Evolutionary conservation across 2,113 vertebrate species (phyloP), one percentile per base, ranked within the genome.

Genomic region (Brachypodius melanocephalos): DNA sequence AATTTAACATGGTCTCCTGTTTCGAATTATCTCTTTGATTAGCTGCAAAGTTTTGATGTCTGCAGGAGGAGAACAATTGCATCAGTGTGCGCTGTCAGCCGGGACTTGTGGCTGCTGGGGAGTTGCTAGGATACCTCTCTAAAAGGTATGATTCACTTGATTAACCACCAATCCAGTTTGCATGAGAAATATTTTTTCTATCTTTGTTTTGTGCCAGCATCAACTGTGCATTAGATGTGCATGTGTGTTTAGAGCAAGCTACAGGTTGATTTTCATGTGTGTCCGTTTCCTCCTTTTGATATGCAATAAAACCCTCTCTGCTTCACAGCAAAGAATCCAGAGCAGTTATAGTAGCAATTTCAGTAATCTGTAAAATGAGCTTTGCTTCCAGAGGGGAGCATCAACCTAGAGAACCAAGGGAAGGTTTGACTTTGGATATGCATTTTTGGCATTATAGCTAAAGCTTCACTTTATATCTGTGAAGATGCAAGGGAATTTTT

Each of bases 61-160:
- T 95, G 96, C 95, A 88, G 95, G 86, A 95, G 90, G 52, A 93
- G 95, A 95, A 95, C 96, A 97, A 97, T 97, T 88, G 96, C 93
- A 95, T 90, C 72, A 58, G 94, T 91, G 61, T 91, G 90, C 38
- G 29, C 83, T 84, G 96, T 93, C 97, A 96, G 91, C 90, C 51
- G 19, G 90, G 93, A 95, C 96, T 91, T 52, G 93, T 76, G 93
- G 94, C 96, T 97, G 90, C 95, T 92, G 78, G 85, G 92, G 96
- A 83, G 97, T 98, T 98, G 97, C 98, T 98, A 97, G 98, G 97
- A 97, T 97, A 97, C 96, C 87, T 95, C 92, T 91, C 84, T 84
- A 95, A 96, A 97, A 98, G 96, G 94, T 93, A 97, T 52, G 68
- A 81, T 97, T 97, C 94, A 96, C 96, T 96, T 97, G 95, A 97